Base-by-base conservation (phyloP, 2,888 invertebrate species). In the Aspidapion aeneum region DNA sequence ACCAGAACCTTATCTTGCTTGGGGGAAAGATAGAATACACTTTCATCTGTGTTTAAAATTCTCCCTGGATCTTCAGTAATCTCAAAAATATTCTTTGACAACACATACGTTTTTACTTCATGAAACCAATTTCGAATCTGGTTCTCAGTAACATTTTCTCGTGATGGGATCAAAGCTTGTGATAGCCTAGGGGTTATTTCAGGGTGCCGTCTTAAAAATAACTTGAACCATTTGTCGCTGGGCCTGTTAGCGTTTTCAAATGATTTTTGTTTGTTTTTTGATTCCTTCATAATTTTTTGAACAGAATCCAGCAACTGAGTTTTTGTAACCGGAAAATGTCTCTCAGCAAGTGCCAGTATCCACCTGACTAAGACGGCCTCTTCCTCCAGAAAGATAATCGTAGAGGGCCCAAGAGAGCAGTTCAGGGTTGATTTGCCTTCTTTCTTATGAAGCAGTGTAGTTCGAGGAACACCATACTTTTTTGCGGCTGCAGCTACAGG, bases 21-120 rank as follows among this genome's bases (percentile, higher is more conserved):
- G 18, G 78, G 77, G 50, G 67, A 66, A 22, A 79, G 67, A 63
- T 71, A 77, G 63, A 80, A 77, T 1, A 73, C 75, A 21, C 74
- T 74, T 65, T 79, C 78, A 67, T 79, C 79, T n/a, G 68, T 68
- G 68, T 78, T 77, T 58, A 74, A 78, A 55, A 77, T 68, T 55
- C 74, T 61, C 1, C 57, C 58, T 21, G 72, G 72, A 65, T 76
- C 67, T 17, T 66, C 54, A 21, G 72, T 72, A 65, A 76, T 68
- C 18, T 66, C 55, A 12, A 55, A 50, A 52, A 63, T 60, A 19
- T 69, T 64, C 56, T 70, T 69, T 50, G 64, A 62, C 22, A 67
- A 61, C 57, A 77, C 66, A 67, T 75, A 75, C 2, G 57, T 60
- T 62, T 69, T 62, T 2, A 74, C 68, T 66, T 69, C 69, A 48